phyloP scores from a whole-genome alignment of 2,888 invertebrate genomes.

The Stenchaetothrips biformis region DNA sequence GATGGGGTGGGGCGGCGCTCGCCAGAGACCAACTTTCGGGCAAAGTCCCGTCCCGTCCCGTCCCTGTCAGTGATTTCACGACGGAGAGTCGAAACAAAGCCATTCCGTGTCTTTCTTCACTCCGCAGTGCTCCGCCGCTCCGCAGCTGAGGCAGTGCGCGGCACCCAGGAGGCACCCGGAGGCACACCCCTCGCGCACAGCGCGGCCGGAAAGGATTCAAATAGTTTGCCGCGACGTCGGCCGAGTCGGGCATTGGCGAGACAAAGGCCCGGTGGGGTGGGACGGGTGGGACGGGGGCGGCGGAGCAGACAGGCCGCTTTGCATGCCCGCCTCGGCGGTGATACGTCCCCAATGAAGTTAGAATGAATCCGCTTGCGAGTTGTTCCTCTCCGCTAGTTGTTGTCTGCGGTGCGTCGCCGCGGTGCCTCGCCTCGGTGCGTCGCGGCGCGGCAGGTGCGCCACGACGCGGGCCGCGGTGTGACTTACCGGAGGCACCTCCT shows the following conservation, averaged over 20 bases:
- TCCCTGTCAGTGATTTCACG: neutral
- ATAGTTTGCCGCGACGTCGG: slow-evolving; percentile 15
- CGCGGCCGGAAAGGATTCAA: slow-evolving; percentile 6
- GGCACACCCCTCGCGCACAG: no score
- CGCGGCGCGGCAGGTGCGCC: no score
- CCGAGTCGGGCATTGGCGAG: neutral
- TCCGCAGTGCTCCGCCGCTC: neutral
- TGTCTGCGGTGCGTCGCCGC: neutral
- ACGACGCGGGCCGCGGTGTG: neutral
- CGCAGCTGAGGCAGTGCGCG: neutral
- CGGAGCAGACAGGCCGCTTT: neutral
- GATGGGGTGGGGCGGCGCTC: neutral
- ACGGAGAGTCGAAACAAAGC: slow-evolving; percentile 16
- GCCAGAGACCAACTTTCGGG: neutral
- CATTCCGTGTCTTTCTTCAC: slow-evolving; percentile 21
- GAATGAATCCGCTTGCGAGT: slow-evolving; percentile 1
- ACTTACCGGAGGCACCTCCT: neutral
- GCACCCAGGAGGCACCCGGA: neutral
- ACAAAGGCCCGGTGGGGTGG: neutral
- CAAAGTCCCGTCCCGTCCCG: neutral
- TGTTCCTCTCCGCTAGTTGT: neutral
- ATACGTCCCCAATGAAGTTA: slow-evolving; percentile 8
- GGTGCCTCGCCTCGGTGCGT: neutral
- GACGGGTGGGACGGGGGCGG: neutral
- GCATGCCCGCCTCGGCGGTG: neutral